These are phyloP conservation scores for Gryllus bimaculatus DNA, from an alignment of 1,140 invertebrate genomes.

Conservation along the genomic window DNA sequence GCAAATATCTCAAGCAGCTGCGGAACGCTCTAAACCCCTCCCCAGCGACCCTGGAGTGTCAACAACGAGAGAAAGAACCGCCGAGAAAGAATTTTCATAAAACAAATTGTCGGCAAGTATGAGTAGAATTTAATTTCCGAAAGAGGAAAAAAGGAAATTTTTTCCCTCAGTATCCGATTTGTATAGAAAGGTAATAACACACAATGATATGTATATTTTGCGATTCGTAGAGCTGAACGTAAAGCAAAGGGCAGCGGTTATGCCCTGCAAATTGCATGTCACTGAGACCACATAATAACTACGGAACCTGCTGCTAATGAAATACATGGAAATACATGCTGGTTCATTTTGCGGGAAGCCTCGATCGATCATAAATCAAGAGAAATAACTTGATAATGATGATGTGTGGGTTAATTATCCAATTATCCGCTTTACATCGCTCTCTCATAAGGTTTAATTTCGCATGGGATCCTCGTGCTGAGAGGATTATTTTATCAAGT, in stretches of 20 bases:
- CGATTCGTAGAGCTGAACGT: too few relatives aligned
- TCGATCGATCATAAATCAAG: neutral
- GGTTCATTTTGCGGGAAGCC: too few relatives aligned
- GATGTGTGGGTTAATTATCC: neutral
- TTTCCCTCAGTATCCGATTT: too few relatives aligned
- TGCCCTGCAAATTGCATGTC: too few relatives aligned
- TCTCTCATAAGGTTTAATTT: neutral
- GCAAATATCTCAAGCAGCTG: neutral
- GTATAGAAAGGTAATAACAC: too few relatives aligned
- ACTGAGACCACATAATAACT: too few relatives aligned
- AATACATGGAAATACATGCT: too few relatives aligned
- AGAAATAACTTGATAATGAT: neutral
- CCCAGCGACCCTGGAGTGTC: neutral
- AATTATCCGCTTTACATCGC: neutral
- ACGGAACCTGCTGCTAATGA: too few relatives aligned
- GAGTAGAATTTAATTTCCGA: neutral
- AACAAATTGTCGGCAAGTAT: neutral
- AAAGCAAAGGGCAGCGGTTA: too few relatives aligned
- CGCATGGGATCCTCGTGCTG: neutral
- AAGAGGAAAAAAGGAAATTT: neutral
- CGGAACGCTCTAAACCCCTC: neutral
- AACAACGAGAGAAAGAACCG: neutral
- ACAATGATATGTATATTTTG: too few relatives aligned
- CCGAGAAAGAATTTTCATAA: neutral
- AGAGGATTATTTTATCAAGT: conserved; percentile 2